Evolutionary conservation across 2,888 invertebrate genomes (phyloP).

Genomic region (Lathronympha strigana): DNA sequence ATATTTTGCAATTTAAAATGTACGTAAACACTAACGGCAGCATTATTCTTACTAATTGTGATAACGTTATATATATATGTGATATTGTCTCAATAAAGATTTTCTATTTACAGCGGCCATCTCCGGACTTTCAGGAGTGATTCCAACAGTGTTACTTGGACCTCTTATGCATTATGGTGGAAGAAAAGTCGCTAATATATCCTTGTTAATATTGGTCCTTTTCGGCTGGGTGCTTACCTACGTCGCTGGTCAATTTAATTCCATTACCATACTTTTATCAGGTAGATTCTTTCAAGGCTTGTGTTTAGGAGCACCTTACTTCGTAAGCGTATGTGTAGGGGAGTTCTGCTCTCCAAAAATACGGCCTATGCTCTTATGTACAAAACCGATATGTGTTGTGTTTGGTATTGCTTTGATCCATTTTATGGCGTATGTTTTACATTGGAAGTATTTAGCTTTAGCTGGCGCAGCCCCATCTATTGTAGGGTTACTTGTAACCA

Average conservation of each 20-base stretch:
- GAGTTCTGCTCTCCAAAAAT: constrained; percentile 18
- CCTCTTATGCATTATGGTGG: constrained; percentile 23
- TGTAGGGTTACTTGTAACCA: not conserved
- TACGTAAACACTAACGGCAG: not conserved
- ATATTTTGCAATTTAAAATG: too few relatives aligned
- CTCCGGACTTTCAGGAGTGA: constrained; percentile 13
- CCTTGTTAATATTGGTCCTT: not conserved
- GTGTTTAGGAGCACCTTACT: not conserved
- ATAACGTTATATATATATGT: not conserved
- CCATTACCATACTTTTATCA: not conserved
- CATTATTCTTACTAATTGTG: not conserved
- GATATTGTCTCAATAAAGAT: too few relatives aligned
- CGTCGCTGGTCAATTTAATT: constrained; percentile 6
- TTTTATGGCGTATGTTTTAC: not conserved
- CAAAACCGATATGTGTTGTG: not conserved
- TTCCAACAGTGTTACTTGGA: constrained; percentile 15
- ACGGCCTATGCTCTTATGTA: not conserved
- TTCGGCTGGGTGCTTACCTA: constrained; percentile 12
- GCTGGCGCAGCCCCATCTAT: constrained; percentile 10
- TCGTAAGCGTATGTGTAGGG: constrained; percentile 19
- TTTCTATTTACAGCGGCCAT: constrained; percentile 10
- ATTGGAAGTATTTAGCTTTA: constrained; percentile 20
- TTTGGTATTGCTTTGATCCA: constrained; percentile 9
- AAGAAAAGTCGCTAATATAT: constrained; percentile 13
- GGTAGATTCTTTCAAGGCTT: constrained; percentile 21